A percentile compares a stretch with the other conserved stretches of the same genome.
Evolutionary conservation across 2,113 vertebrate genomes (phyloP).

Genomic region (Bothrops jararaca): DNA sequence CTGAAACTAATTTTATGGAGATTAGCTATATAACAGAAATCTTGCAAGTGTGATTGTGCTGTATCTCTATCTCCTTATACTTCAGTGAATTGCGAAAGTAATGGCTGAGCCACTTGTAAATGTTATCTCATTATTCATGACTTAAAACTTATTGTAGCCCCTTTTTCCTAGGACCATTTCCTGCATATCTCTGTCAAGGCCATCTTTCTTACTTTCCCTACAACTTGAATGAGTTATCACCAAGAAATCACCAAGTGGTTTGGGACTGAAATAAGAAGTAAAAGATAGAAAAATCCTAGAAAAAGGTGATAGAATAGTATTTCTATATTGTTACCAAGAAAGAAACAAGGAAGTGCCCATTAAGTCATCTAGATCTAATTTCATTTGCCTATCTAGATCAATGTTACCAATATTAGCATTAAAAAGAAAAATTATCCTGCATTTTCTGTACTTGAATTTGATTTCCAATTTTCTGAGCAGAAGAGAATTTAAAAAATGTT

Average conservation of each 20-base stretch:
- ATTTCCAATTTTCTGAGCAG: background rate
- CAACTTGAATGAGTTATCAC: background rate
- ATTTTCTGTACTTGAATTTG: background rate
- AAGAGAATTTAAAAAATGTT: background rate
- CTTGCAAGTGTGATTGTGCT: background rate
- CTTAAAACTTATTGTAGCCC: background rate
- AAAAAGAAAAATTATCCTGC: background rate
- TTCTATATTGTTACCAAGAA: background rate
- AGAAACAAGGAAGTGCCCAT: background rate
- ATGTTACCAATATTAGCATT: background rate
- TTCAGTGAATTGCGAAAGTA: background rate
- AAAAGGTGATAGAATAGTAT: background rate
- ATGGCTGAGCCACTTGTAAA: background rate
- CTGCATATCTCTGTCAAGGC: background rate
- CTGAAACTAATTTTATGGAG: background rate
- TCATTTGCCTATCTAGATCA: background rate
- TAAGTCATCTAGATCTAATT: background rate
- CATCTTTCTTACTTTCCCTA: background rate
- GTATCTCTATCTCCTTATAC: background rate
- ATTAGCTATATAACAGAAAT: background rate
- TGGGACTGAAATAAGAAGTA: background rate
- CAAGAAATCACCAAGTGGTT: background rate
- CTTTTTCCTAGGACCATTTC: background rate
- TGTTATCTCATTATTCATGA: background rate
- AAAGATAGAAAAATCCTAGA: background rate